phyloP scores from a whole-genome alignment of 1,140 invertebrate species.

The Drosophila lini region DNA sequence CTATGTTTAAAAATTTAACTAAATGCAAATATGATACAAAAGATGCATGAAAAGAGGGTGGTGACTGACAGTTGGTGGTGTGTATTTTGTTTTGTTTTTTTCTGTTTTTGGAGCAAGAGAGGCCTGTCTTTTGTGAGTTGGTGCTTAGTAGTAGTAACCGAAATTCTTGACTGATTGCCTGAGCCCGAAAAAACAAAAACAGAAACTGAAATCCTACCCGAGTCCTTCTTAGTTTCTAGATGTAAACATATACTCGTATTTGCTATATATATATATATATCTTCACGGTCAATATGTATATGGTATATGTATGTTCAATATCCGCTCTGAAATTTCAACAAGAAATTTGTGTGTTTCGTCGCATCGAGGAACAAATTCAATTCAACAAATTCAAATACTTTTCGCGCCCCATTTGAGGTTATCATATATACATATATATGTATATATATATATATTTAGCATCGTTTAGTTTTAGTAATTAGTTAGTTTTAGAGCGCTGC shows the following conservation, averaged over 20 bases:
- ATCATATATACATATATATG: constrained; percentile 1
- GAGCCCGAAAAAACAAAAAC: constrained; percentile 20
- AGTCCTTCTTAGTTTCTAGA: constrained; percentile 12
- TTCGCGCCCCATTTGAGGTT: neutral
- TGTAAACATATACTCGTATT: constrained; percentile 38
- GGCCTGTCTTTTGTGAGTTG: neutral
- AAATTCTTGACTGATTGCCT: constrained; percentile 54
- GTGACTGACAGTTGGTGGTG: constrained; percentile 23
- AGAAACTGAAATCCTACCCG: constrained; percentile 7
- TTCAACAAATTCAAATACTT: constrained; percentile 56
- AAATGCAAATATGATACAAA: constrained; percentile 74
- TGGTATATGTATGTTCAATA: constrained; percentile 66
- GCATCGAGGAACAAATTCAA: constrained; percentile 69
- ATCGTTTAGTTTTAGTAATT: constrained; percentile 35
- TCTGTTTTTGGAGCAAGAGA: constrained; percentile 12
- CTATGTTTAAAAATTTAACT: constrained; percentile 67
- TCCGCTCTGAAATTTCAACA: constrained; percentile 30
- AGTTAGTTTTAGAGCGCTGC: constrained; percentile 29
- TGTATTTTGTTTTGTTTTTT: constrained; percentile 19
- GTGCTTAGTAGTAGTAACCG: constrained; percentile 31
- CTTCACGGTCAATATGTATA: constrained; percentile 66
- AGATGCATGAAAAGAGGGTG: constrained; percentile 30
- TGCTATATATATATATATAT: constrained; percentile 42
- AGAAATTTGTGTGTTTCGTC: constrained; percentile 33
- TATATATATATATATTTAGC: constrained; percentile 32